phyloP scores from a whole-genome alignment of 2,113 vertebrate species.

The Baryphthengus martii region DNA sequence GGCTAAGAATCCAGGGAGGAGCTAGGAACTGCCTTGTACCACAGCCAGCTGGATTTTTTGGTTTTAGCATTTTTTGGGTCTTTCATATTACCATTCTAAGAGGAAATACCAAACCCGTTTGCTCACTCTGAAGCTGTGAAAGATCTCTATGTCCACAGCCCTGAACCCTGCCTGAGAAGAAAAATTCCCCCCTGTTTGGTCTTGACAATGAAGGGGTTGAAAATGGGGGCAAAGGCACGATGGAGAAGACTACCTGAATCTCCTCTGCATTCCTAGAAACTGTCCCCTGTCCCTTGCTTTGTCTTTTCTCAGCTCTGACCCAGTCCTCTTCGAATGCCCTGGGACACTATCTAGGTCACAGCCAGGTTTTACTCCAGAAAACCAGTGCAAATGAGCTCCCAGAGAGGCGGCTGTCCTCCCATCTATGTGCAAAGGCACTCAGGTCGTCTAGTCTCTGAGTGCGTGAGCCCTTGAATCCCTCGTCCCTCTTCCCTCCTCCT shows the following conservation, averaged over 20 bases:
- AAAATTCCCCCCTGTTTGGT: not conserved
- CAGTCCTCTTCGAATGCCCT: not conserved
- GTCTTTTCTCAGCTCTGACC: not conserved
- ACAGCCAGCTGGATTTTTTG: not conserved
- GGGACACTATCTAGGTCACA: not conserved
- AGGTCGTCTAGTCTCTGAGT: not conserved
- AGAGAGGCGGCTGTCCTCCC: not conserved
- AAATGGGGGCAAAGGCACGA: not conserved
- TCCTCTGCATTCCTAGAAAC: not conserved
- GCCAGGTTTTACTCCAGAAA: not conserved
- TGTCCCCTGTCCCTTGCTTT: not conserved
- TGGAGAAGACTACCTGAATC: not conserved
- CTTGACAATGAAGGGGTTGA: not conserved
- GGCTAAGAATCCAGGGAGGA: not conserved
- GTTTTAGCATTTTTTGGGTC: not conserved
- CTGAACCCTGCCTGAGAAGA: not conserved
- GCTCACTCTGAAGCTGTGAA: not conserved
- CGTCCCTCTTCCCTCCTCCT: not conserved
- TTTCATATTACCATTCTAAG: not conserved
- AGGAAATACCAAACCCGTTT: conserved; percentile 51
- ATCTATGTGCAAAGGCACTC: not conserved
- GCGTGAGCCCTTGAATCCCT: not conserved
- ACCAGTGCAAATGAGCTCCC: not conserved
- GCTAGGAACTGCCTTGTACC: not conserved
- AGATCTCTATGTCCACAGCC: not conserved